Evolutionary conservation across 2,797 vertebrate genomes (phyloP), one percentile per base, ranked within the genome.

Genomic region (Pitangus sulphuratus): DNA sequence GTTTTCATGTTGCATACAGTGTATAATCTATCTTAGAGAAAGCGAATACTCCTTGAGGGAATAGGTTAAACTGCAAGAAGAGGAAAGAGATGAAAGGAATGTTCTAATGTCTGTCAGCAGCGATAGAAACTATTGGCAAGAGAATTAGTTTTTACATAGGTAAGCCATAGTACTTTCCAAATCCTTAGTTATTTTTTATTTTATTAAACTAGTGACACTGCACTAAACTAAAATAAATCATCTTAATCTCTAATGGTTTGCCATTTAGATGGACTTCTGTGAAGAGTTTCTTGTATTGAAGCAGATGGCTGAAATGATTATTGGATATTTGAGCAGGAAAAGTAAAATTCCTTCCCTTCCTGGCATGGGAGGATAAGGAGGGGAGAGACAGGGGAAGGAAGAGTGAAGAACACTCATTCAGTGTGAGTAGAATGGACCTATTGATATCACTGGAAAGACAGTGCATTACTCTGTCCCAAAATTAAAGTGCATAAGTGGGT

Each of bases 51-150:
- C 97, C 97, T 97, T 97, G 39, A 87, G 98, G 97, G 98, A 95
- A 76, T 91, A 96, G 61, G 89, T 88, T 96, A 97, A 96, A 96
- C 95, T 97, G 91, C 94, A 96, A 97, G 96, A 97, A 95, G 95
- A 98, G 92, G 94, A 97, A 97, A 95, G 95, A 97, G 97, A 97
- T 98, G 94, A 98, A 98, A 98, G 93, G 86, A 97, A 96, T 90
- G 79, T 95, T 97, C 96, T 95, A 92, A 84, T 91, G 95, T 97
- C 97, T 98, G 96, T 98, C 97, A 98, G 91, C 95, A 96, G 81
- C 5, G 33, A 90, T 96, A 96, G 94, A 92, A 85, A 91, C 89
- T 94, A 90, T 95, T 95, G 90, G 87, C 94, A 97, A 94, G 74
- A 90, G 95, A 96, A 89, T 42, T 50, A 92, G 45, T 93, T 97